These are phyloP conservation scores for Papilio polyxenes DNA, from an alignment of 1,140 invertebrate species.

Conservation along the genomic window DNA sequence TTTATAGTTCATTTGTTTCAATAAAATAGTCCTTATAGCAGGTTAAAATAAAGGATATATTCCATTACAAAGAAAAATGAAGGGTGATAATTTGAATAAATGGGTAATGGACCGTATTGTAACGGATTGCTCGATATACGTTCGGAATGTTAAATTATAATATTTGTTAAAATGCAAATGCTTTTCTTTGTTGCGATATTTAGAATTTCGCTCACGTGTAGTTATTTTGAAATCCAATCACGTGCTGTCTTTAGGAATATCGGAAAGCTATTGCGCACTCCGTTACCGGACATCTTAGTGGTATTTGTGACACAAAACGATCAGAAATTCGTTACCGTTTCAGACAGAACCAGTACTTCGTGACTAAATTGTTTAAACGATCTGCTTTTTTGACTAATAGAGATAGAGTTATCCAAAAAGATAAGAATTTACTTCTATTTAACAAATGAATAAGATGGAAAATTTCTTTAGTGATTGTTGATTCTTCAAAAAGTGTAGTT, in stretches of 20 bases:
- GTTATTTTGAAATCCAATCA: slow-evolving; percentile 32
- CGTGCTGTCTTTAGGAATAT: slow-evolving; percentile 33
- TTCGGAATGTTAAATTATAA: slow-evolving; percentile 28
- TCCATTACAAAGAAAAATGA: not conserved
- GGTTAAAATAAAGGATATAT: not conserved
- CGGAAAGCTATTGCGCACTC: slow-evolving; percentile 31
- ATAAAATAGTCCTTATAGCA: not conserved
- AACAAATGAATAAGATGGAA: no score
- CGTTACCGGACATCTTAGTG: slow-evolving; percentile 11
- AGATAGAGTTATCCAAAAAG: not conserved
- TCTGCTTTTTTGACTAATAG: not conserved
- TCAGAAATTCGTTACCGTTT: not conserved
- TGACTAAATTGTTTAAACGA: not conserved
- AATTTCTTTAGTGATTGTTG: no score
- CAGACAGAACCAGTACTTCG: not conserved
- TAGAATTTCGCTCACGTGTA: slow-evolving; percentile 22
- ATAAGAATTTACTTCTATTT: no score
- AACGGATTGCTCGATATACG: slow-evolving; percentile 14
- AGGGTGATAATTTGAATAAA: slow-evolving; percentile 10
- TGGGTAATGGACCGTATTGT: slow-evolving; percentile 16
- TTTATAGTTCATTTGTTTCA: not conserved
- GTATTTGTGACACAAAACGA: slow-evolving; percentile 11
- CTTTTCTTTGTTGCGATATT: not conserved
- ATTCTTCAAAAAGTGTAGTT: no score
- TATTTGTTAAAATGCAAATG: slow-evolving; percentile 34